phyloP scores from a whole-genome alignment of 2,113 vertebrate genomes.

The Cromileptes altivelis region DNA sequence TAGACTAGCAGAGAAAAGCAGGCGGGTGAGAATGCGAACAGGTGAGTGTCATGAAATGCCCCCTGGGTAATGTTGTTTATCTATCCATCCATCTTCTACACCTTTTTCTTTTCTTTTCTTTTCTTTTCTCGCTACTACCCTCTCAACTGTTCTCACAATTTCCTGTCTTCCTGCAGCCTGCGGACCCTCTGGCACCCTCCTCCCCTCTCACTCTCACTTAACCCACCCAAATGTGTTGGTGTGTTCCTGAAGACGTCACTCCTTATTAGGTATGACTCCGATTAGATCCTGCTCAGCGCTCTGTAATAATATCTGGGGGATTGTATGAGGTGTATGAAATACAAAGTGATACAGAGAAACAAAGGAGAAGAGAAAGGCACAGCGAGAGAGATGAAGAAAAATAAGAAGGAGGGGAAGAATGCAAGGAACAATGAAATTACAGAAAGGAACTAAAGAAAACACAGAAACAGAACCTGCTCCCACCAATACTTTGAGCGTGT shows the following conservation, averaged over 20 bases:
- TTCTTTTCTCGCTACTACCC: not conserved
- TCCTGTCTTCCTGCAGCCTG: not conserved
- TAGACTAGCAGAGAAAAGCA: too few relatives aligned
- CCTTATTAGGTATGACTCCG: not conserved
- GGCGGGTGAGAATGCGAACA: too few relatives aligned
- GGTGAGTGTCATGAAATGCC: too few relatives aligned
- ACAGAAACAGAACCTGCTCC: conserved; percentile 4
- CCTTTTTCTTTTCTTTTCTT: not conserved
- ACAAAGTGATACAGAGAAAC: conserved; percentile 4
- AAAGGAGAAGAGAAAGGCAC: not conserved
- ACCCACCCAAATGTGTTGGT: not conserved
- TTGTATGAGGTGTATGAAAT: conserved; percentile 7
- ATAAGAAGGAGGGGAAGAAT: not conserved
- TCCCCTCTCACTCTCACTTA: not conserved
- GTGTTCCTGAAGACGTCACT: conserved; percentile 15
- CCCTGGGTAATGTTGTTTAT: too few relatives aligned
- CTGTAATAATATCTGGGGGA: conserved; percentile 9
- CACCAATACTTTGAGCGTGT: conserved; percentile 18
- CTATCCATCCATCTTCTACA: not conserved
- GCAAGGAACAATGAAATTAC: not conserved
- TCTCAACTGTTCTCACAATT: not conserved
- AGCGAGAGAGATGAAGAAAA: not conserved
- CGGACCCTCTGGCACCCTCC: not conserved
- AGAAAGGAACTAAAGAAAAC: conserved; percentile 21
- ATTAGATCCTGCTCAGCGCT: conserved; percentile 2